Evolutionary conservation across 2,113 vertebrate genomes (phyloP).

Genomic region (Gavia stellata): DNA sequence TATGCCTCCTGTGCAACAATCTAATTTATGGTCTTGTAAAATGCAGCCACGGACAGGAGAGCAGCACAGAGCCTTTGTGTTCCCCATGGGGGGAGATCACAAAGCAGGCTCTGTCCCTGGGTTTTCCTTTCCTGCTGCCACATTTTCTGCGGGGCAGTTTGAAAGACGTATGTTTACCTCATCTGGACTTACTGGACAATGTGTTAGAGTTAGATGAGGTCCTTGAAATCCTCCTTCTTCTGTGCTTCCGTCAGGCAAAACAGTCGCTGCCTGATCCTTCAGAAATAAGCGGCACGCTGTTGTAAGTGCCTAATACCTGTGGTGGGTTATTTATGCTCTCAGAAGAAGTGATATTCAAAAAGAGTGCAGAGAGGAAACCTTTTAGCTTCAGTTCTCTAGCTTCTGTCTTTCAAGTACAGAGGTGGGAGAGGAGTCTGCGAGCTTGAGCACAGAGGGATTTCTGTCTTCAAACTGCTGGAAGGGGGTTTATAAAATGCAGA

Average conservation of each 20-base stretch:
- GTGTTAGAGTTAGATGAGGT: not conserved
- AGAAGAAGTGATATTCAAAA: not conserved
- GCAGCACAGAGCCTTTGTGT: not conserved
- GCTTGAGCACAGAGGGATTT: not conserved
- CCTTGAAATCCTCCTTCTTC: not conserved
- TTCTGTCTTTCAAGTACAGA: not conserved
- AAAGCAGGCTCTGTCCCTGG: not conserved
- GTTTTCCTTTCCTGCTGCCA: not conserved
- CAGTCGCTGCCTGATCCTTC: not conserved
- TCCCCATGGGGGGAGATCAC: accelerated
- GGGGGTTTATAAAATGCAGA: not conserved
- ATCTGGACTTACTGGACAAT: not conserved
- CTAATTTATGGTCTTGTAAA: not conserved
- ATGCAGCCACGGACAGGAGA: not conserved
- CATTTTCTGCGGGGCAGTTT: not conserved
- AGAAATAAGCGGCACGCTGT: not conserved
- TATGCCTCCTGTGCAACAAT: not conserved
- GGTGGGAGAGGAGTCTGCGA: not conserved
- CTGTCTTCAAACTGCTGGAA: not conserved
- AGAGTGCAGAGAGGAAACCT: not conserved
- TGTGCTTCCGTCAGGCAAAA: not conserved
- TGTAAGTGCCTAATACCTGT: not conserved
- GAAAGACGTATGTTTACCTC: not conserved
- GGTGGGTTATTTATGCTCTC: not conserved
- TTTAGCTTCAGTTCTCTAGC: not conserved